Evolutionary conservation across 2,888 invertebrate species (phyloP).

Genomic region (Dimorphilus gyrociliatus): DNA sequence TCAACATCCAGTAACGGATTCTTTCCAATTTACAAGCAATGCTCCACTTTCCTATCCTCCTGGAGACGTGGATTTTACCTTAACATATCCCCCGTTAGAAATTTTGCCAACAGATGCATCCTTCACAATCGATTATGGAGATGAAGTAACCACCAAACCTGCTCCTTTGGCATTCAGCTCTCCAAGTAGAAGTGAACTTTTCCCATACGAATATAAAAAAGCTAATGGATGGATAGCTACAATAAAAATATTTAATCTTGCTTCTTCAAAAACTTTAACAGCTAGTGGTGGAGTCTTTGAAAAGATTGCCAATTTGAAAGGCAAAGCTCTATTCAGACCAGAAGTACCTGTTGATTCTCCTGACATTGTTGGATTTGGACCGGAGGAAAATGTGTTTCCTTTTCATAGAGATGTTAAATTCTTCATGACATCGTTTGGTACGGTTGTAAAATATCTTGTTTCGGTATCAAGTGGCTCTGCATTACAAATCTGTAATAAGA

Average conservation of each 20-base stretch:
- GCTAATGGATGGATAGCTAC: no score
- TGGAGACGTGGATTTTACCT: slow-evolving; percentile 5
- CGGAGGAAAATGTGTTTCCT: slow-evolving; percentile 9
- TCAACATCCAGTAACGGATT: slow-evolving; percentile 14
- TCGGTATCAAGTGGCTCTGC: no score
- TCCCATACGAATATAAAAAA: slow-evolving; percentile 10
- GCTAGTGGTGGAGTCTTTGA: slow-evolving; percentile 16
- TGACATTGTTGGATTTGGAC: slow-evolving; percentile 8
- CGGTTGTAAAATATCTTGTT: background rate
- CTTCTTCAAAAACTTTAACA: slow-evolving; percentile 11
- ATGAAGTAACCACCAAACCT: slow-evolving; percentile 9
- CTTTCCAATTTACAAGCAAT: slow-evolving; percentile 10
- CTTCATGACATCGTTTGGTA: slow-evolving; percentile 3
- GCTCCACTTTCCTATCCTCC: slow-evolving; percentile 8
- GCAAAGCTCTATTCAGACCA: slow-evolving; percentile 8
- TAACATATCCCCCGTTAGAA: slow-evolving; percentile 6
- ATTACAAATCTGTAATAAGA: no score
- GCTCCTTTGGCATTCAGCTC: slow-evolving; percentile 3
- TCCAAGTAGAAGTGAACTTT: slow-evolving; percentile 3
- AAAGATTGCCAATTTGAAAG: slow-evolving; percentile 7
- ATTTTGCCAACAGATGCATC: slow-evolving; percentile 12
- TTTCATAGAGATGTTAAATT: slow-evolving; percentile 6
- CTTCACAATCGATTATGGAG: slow-evolving; percentile 13
- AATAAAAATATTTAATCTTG: slow-evolving; percentile 17
- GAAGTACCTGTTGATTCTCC: slow-evolving; percentile 9